These are phyloP conservation scores for Chaetorhynchus papuensis DNA, from an alignment of 2,113 vertebrate genomes.

Conservation along the genomic window DNA sequence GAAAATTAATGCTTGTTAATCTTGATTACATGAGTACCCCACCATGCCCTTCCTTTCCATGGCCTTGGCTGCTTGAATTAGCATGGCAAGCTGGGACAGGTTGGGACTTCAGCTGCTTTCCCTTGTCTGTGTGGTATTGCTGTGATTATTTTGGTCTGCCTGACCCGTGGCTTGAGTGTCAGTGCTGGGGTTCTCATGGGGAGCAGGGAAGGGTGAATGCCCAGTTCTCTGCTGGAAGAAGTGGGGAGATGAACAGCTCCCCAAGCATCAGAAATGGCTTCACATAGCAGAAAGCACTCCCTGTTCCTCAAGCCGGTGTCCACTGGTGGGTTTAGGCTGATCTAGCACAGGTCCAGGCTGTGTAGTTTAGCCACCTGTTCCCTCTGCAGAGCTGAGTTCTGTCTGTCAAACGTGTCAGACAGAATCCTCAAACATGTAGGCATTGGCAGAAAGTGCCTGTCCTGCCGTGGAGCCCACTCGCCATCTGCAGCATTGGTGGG, in stretches of 20 bases:
- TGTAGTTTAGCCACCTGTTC: neutral
- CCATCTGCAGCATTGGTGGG: neutral
- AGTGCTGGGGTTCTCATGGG: rapidly evolving
- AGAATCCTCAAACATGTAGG: neutral
- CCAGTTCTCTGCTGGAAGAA: neutral
- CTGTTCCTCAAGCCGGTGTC: neutral
- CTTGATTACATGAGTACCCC: neutral
- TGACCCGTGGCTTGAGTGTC: rapidly evolving
- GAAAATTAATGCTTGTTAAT: neutral
- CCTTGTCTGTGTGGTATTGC: rapidly evolving
- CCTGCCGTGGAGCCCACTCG: rapidly evolving
- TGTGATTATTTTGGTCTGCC: neutral
- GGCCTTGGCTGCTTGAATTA: neutral
- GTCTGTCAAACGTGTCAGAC: neutral
- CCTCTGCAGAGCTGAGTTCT: neutral
- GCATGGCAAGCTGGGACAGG: neutral
- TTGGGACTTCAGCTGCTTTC: neutral
- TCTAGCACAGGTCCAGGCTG: neutral
- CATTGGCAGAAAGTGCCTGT: neutral
- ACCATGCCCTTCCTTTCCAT: neutral
- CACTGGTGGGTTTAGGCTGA: neutral
- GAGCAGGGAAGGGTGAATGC: neutral
- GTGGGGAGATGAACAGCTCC: neutral
- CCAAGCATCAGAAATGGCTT: neutral
- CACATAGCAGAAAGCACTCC: neutral